Evolutionary conservation across 2,888 invertebrate species (phyloP).

Genomic region (Chorisops tibialis): DNA sequence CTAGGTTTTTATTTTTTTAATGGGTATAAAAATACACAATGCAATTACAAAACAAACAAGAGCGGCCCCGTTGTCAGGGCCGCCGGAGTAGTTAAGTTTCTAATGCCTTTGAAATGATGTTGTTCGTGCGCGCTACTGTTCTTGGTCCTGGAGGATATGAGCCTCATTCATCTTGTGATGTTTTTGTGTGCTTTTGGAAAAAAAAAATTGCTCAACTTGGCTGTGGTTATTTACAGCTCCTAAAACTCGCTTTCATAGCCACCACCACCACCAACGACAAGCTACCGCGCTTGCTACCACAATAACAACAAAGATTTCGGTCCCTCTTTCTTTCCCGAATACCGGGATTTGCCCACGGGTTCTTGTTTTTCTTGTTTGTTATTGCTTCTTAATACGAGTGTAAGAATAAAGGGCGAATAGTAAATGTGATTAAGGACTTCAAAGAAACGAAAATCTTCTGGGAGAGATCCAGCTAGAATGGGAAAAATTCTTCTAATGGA

Average conservation of each 20-base stretch:
- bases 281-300: too few species aligned
- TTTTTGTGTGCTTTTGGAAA: constrained; percentile 13
- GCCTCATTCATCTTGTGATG: constrained; percentile 11
- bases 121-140: neutral
- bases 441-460: constrained; percentile 12
- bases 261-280: too few species aligned
- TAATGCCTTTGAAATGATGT: constrained; percentile 8
- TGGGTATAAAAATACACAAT: too few species aligned
- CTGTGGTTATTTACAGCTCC: constrained; percentile 21
- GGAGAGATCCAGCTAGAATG: neutral
- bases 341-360: neutral
- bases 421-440: constrained; percentile 19
- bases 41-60: too few species aligned
- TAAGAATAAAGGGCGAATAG: neutral
- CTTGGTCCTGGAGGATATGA: neutral
- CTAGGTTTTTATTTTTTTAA: too few species aligned
- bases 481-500: constrained; percentile 6
- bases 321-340: neutral
- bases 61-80: too few species aligned
- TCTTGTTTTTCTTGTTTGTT: constrained; percentile 11
- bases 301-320: too few species aligned
- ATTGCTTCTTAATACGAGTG: constrained; percentile 2
- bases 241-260: constrained; percentile 2
- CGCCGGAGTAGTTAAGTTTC: too few species aligned
- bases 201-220: constrained; percentile 13